A percentile compares a stretch with the other conserved stretches of the same genome.
Conservation (phyloP, 1,140 invertebrate species). For the Macrostomum lignano region DNA sequence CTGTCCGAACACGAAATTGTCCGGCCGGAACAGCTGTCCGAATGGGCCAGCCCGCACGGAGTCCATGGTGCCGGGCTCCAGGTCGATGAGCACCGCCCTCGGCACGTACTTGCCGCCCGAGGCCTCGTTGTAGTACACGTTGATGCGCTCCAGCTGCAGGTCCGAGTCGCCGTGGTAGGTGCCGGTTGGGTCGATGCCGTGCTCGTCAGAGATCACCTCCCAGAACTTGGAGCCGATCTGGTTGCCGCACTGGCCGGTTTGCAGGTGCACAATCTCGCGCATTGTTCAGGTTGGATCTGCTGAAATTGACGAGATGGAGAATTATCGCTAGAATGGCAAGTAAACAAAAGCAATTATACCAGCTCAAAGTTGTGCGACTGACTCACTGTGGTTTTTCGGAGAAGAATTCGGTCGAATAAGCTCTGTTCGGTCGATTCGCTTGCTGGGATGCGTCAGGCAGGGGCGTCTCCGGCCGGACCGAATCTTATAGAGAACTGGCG, state of each 20-base stretch:
- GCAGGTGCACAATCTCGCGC: conserved; percentile 46
- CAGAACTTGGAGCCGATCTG: conserved; percentile 59
- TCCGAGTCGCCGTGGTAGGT: conserved; percentile 55
- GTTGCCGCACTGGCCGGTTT: conserved; percentile 45
- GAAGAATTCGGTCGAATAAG: no score
- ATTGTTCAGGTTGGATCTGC: no score
- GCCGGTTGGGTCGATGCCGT: conserved; percentile 35
- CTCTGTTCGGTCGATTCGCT: no score
- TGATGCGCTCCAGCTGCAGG: conserved; percentile 53
- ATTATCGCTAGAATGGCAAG: no score
- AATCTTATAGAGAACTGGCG: no score
- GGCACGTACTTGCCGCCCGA: conserved; percentile 27
- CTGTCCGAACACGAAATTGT: conserved; percentile 35
- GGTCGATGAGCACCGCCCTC: conserved; percentile 48
- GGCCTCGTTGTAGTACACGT: conserved; percentile 66
- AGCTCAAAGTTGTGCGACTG: no score
- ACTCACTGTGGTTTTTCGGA: no score
- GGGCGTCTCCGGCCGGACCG: no score
- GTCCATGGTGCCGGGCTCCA: conserved; percentile 70
- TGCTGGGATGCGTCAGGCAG: no score
- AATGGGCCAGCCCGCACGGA: conserved; percentile 54
- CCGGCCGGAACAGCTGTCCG: conserved; percentile 54
- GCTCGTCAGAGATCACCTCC: conserved; percentile 51
- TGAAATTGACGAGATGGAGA: no score
- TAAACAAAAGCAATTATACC: no score